A percentile compares a stretch with the other conserved stretches of the same genome.
Evolutionary conservation across 2,888 invertebrate genomes (phyloP).

Genomic region (Hoplodrina ambigua): DNA sequence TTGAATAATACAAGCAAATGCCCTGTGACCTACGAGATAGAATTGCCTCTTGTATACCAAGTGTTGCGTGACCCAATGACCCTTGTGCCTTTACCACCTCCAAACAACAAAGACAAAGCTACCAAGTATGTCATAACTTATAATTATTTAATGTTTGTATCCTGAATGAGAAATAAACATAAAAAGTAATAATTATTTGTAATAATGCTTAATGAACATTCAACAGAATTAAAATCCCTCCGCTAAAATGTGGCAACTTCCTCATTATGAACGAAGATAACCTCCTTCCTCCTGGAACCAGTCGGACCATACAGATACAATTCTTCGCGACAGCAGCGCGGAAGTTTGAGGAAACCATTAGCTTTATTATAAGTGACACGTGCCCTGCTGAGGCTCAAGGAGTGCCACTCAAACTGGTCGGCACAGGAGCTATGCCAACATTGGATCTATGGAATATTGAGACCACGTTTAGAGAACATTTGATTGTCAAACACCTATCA

Average conservation of each 20-base stretch:
- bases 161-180: too few relatives aligned
- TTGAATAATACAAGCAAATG: slow-evolving; percentile 91
- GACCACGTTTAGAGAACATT: slow-evolving; percentile 91
- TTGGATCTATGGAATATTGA: slow-evolving; percentile 90
- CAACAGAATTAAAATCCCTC: slow-evolving; percentile 81
- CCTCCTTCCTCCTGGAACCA: slow-evolving; percentile 84
- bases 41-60: slow-evolving; percentile 77
- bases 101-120: slow-evolving; percentile 70
- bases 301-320: slow-evolving; percentile 82
- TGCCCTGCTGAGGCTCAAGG: slow-evolving; percentile 88
- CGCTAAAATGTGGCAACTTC: slow-evolving; percentile 85
- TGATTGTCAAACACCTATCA: slow-evolving; percentile 87
- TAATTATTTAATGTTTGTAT: too few relatives aligned
- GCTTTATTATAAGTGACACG: slow-evolving; percentile 86
- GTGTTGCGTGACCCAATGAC: slow-evolving; percentile 58
- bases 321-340: slow-evolving; percentile 79
- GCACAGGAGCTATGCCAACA: slow-evolving; percentile 89
- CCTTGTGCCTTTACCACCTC: slow-evolving; percentile 43
- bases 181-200: too few relatives aligned
- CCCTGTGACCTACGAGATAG: slow-evolving; percentile 87
- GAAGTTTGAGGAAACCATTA: slow-evolving; percentile 83
- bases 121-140: slow-evolving; percentile 72
- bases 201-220: background rate
- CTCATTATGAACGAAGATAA: slow-evolving; percentile 84
- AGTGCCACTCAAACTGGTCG: slow-evolving; percentile 85